Conservation (phyloP, 2,797 vertebrate genomes). For the Pelodytes ibericus region DNA sequence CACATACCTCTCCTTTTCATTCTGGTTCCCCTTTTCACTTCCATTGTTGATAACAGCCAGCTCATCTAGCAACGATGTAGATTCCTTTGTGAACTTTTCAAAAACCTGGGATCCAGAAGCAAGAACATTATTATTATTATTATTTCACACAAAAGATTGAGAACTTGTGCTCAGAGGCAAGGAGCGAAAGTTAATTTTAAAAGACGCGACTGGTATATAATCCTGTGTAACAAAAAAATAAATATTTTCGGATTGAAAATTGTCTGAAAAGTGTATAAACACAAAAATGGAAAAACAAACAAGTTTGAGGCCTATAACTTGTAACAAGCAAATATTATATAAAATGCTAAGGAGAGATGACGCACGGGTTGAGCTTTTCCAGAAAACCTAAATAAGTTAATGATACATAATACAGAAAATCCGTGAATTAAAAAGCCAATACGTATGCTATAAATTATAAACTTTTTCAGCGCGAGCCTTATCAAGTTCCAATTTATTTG, state of each 20-base stretch:
- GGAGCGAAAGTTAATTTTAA: slow-evolving; percentile 7
- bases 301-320: too few relatives aligned
- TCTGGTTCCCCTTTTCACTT: slow-evolving; percentile 85
- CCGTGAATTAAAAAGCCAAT: too few relatives aligned
- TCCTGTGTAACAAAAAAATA: not conserved
- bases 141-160: slow-evolving; percentile 9
- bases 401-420: too few relatives aligned
- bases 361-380: too few relatives aligned
- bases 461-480: too few relatives aligned
- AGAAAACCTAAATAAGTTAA: too few relatives aligned
- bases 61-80: slow-evolving; percentile 92
- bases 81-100: slow-evolving; percentile 98
- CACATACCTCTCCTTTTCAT: slow-evolving; percentile 87
- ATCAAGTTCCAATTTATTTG: too few relatives aligned
- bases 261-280: not conserved
- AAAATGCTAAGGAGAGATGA: too few relatives aligned
- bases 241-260: not conserved
- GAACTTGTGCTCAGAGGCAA: not conserved
- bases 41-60: slow-evolving; percentile 93
- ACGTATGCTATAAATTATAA: too few relatives aligned
- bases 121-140: slow-evolving; percentile 20
- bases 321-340: too few relatives aligned
- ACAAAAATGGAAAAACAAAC: not conserved
- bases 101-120: slow-evolving; percentile 79
- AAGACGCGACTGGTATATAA: not conserved